Evolutionary conservation across 92 coral and sea anemone genomes (phyloP).

Genomic region (Heliopora coerulea): DNA sequence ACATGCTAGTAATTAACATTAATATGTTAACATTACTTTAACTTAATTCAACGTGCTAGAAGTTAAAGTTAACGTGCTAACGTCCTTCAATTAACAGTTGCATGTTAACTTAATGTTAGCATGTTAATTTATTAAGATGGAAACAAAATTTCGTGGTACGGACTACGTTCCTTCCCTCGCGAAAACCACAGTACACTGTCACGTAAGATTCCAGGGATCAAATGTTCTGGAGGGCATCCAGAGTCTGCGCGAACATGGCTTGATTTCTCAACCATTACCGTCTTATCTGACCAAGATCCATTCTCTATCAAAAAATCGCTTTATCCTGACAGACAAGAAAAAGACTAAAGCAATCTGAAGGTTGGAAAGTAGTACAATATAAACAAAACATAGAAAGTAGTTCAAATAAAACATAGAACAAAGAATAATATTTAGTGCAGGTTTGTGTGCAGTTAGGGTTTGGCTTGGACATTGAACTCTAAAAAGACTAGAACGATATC

Average conservation of each 20-base stretch:
- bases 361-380: no score
- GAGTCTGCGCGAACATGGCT: constrained; percentile 61
- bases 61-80: not conserved
- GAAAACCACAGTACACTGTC: constrained; percentile 63
- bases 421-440: no score
- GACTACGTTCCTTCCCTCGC: constrained; percentile 41
- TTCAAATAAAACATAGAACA: no score
- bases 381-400: no score
- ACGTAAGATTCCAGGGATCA: constrained; percentile 81
- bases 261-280: constrained; percentile 79
- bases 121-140: constrained; percentile 51
- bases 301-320: constrained; percentile 74
- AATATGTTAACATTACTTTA: not conserved
- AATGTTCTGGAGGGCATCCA: constrained; percentile 91
- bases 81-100: not conserved
- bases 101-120: not conserved
- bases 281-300: constrained; percentile 72
- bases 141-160: constrained; percentile 66
- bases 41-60: no score
- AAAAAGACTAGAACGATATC: no score
- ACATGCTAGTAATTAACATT: no score
- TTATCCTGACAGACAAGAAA: constrained; percentile 69
- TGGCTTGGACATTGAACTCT: no score
- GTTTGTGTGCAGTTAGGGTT: no score
- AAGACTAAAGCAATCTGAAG: not conserved